A percentile compares a stretch with the other conserved stretches of the same genome.
Conservation (phyloP, 2,797 vertebrate genomes). For the Sphaeramia orbicularis region DNA sequence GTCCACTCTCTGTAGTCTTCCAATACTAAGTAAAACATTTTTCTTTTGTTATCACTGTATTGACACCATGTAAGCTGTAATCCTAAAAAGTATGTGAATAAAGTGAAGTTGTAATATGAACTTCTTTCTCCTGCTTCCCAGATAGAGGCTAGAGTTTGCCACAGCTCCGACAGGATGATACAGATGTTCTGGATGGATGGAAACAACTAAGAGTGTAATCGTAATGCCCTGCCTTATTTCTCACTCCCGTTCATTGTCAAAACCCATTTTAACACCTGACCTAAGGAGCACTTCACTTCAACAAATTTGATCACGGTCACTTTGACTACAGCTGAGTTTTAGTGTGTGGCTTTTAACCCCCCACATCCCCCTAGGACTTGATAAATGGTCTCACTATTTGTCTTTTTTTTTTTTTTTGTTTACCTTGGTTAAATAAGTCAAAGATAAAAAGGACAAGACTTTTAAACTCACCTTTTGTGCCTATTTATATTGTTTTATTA, state of each 20-base stretch:
- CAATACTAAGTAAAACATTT: too few relatives aligned
- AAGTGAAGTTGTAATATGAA: slow-evolving; percentile 8
- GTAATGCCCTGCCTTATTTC: slow-evolving; percentile 14
- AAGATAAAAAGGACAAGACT: slow-evolving; percentile 52
- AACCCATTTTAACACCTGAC: slow-evolving; percentile 66
- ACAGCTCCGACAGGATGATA: slow-evolving; percentile 33
- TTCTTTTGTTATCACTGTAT: neutral
- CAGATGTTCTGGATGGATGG: slow-evolving; percentile 26
- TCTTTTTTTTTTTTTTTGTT: slow-evolving; percentile 28
- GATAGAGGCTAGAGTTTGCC: slow-evolving; percentile 26
- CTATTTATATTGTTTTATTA: slow-evolving; percentile 74
- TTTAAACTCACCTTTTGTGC: slow-evolving; percentile 73
- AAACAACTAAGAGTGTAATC: slow-evolving; percentile 32
- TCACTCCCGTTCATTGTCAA: slow-evolving; percentile 26
- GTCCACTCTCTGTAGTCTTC: too few relatives aligned
- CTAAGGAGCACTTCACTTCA: slow-evolving; percentile 37
- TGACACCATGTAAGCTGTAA: too few relatives aligned
- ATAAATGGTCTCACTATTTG: slow-evolving; percentile 38
- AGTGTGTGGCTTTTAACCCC: slow-evolving; percentile 66
- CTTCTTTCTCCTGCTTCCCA: slow-evolving; percentile 6
- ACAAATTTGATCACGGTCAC: slow-evolving; percentile 44
- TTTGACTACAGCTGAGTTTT: slow-evolving; percentile 22
- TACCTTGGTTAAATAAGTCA: slow-evolving; percentile 34
- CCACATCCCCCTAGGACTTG: slow-evolving; percentile 3
- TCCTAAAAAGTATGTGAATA: too few relatives aligned